These are phyloP conservation scores for Spea bombifrons DNA, from an alignment of 2,113 vertebrate genomes.

Conservation along the genomic window DNA sequence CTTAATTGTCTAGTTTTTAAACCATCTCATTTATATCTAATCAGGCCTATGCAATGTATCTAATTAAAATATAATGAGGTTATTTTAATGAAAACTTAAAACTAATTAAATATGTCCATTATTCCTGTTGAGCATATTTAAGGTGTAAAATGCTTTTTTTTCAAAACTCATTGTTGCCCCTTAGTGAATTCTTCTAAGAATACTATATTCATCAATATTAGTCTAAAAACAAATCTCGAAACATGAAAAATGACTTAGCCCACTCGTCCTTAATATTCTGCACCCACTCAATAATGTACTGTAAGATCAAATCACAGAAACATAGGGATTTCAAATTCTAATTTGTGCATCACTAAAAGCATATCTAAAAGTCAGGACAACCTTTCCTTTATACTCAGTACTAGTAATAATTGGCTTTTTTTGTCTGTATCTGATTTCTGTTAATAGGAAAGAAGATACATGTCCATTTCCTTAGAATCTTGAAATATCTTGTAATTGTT, in stretches of 20 bases:
- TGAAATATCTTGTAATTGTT: too few species aligned
- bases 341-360: too few species aligned
- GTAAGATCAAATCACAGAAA: too few species aligned
- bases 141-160: slow-evolving; percentile 1
- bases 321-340: too few species aligned
- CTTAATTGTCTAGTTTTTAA: slow-evolving; percentile 7
- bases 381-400: too few species aligned
- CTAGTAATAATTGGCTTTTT: too few species aligned
- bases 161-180: neutral
- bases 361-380: too few species aligned
- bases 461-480: too few species aligned
- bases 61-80: slow-evolving; percentile 34
- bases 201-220: slow-evolving; percentile 7
- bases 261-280: neutral
- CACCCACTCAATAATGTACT: slow-evolving; percentile 6
- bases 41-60: slow-evolving; percentile 11
- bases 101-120: slow-evolving; percentile 10
- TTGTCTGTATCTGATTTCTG: too few species aligned
- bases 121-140: slow-evolving; percentile 6
- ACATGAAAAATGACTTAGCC: neutral
- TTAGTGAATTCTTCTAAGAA: neutral
- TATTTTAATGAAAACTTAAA: slow-evolving; percentile 13
- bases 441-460: too few species aligned
- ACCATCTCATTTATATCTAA: slow-evolving; percentile 13
- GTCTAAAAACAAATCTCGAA: neutral